Evolutionary conservation across 2,113 vertebrate genomes (phyloP).

Genomic region (Embiotoca jacksoni): DNA sequence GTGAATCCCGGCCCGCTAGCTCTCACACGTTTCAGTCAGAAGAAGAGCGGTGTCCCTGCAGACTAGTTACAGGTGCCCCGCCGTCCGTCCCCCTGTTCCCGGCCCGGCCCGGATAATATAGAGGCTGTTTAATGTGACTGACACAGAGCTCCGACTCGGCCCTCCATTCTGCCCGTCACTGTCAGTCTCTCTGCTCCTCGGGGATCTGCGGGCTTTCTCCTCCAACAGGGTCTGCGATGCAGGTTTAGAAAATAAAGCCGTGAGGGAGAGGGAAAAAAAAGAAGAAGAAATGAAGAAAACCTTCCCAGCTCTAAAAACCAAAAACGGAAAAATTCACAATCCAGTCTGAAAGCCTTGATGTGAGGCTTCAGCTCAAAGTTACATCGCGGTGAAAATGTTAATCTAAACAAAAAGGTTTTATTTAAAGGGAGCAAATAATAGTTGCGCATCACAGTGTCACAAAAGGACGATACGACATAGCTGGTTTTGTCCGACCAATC

Average conservation of each 20-base stretch:
- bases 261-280: background rate
- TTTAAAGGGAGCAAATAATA: background rate
- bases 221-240: conserved; percentile 8
- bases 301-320: background rate
- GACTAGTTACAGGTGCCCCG: conserved; percentile 50
- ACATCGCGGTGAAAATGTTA: too few species aligned
- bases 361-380: too few species aligned
- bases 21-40: conserved; percentile 2
- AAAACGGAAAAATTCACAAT: background rate
- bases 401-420: background rate
- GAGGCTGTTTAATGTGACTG: conserved; percentile 66
- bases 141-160: conserved; percentile 54
- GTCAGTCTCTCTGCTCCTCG: conserved; percentile 51
- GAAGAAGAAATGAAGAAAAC: background rate
- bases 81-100: conserved; percentile 53
- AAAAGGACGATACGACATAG: background rate
- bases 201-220: conserved; percentile 42
- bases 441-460: background rate
- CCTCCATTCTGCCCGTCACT: conserved; percentile 57
- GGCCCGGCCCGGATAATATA: conserved; percentile 45
- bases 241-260: conserved; percentile 13
- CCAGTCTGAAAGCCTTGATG: background rate
- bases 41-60: conserved; percentile 40
- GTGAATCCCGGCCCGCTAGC: conserved; percentile 13
- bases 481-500: background rate